phyloP scores from a whole-genome alignment of 2,113 vertebrate species.

The Garra rufa region DNA sequence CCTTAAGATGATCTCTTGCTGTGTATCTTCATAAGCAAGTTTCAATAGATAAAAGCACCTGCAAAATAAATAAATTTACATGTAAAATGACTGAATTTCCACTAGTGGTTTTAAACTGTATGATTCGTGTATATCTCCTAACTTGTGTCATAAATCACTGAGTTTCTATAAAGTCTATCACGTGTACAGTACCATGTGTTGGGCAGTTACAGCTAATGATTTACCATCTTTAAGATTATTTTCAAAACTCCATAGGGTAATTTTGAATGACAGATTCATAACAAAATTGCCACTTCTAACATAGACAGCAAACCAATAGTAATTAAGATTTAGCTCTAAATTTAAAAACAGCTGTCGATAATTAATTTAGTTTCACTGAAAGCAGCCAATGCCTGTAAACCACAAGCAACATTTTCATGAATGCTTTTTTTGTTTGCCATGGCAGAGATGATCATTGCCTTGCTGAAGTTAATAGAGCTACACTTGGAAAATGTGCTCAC shows the following conservation, averaged over 20 bases:
- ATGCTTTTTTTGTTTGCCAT: slow-evolving; percentile 44
- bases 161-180: not conserved
- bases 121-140: not conserved
- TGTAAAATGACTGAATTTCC: not conserved
- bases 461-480: slow-evolving; percentile 46
- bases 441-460: slow-evolving; percentile 42
- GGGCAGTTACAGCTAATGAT: not conserved
- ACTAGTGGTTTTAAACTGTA: not conserved
- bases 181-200: not conserved
- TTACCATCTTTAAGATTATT: not conserved
- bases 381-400: slow-evolving; percentile 23
- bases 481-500: slow-evolving; percentile 42
- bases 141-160: not conserved
- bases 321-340: not conserved
- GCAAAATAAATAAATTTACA: not conserved
- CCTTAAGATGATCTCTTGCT: not conserved
- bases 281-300: not conserved
- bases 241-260: not conserved
- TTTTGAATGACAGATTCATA: not conserved
- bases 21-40: not conserved
- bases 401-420: slow-evolving; percentile 44
- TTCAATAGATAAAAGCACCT: not conserved
- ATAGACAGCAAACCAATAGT: not conserved
- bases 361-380: slow-evolving; percentile 10
- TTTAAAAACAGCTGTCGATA: slow-evolving; percentile 19